Evolutionary conservation across 2,888 invertebrate genomes (phyloP).

Genomic region (Ypsolopha scabrella): DNA sequence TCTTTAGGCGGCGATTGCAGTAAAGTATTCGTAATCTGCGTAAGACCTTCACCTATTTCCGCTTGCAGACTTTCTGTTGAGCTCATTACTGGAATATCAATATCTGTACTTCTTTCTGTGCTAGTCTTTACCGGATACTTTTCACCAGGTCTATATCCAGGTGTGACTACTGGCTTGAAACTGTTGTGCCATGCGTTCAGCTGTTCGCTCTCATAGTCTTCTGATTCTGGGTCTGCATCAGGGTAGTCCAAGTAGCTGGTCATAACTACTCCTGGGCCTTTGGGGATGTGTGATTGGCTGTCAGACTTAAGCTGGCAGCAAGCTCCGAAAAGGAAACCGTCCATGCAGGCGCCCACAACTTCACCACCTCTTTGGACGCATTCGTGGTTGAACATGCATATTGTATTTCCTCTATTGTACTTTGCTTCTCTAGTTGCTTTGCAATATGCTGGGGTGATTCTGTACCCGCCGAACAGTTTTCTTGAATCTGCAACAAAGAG

Average conservation of each 20-base stretch:
- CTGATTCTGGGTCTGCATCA: slow-evolving; percentile 39
- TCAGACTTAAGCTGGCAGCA: slow-evolving; percentile 81
- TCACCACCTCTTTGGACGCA: slow-evolving; percentile 83
- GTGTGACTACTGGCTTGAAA: slow-evolving; percentile 57
- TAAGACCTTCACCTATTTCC: slow-evolving; percentile 67
- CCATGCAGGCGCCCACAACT: slow-evolving; percentile 90
- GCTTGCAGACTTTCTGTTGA: slow-evolving; percentile 38
- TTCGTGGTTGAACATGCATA: slow-evolving; percentile 96
- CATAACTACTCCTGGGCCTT: slow-evolving; percentile 61
- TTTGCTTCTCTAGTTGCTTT: slow-evolving; percentile 76
- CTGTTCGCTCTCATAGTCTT: slow-evolving; percentile 50
- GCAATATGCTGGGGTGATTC: slow-evolving; percentile 86
- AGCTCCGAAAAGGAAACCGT: slow-evolving; percentile 92
- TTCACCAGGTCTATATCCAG: slow-evolving; percentile 49
- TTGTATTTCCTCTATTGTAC: slow-evolving; percentile 76
- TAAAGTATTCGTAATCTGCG: slow-evolving; percentile 66
- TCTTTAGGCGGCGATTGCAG: slow-evolving; percentile 57
- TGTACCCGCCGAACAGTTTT: slow-evolving; percentile 87
- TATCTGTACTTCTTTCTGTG: slow-evolving; percentile 1
- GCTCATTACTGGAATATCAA: slow-evolving; percentile 13
- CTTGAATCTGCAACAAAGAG: slow-evolving; percentile 49
- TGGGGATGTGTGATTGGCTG: slow-evolving; percentile 58
- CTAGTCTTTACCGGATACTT: slow-evolving; percentile 14
- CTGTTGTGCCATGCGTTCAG: slow-evolving; percentile 55
- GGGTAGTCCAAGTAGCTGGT: slow-evolving; percentile 60